A percentile compares a stretch with the other conserved stretches of the same genome.
Evolutionary conservation across 2,888 invertebrate species (phyloP).

Genomic region (Campoletis raptor): DNA sequence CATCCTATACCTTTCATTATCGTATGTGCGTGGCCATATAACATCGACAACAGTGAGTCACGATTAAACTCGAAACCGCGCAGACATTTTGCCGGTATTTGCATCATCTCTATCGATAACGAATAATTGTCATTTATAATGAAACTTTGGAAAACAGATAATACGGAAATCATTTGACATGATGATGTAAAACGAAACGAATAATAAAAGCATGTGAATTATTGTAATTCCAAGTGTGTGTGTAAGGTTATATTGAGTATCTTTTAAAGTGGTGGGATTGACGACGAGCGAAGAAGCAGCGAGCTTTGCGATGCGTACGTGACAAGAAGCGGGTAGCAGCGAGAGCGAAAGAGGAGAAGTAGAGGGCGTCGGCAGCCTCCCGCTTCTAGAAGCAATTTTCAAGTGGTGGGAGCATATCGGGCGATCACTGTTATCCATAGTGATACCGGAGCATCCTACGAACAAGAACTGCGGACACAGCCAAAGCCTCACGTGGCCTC

Average conservation of each 20-base stretch:
- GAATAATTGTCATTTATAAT: constrained; percentile 25
- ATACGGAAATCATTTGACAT: constrained; percentile 18
- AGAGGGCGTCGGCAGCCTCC: constrained; percentile 78
- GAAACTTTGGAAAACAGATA: constrained; percentile 2
- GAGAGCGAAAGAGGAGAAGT: constrained; percentile 40
- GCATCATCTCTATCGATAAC: constrained; percentile 57
- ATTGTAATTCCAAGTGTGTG: constrained; percentile 8
- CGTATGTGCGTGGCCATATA: constrained; percentile 25
- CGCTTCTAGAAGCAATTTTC: constrained; percentile 62
- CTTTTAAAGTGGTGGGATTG: constrained; percentile 18
- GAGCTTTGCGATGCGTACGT: constrained; percentile 76
- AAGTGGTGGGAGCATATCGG: constrained; percentile 24
- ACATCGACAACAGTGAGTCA: constrained; percentile 40
- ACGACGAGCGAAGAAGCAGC: constrained; percentile 34
- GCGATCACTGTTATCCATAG: background rate
- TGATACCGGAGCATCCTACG: background rate
- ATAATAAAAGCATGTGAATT: constrained; percentile 1
- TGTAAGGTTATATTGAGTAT: constrained; percentile 8
- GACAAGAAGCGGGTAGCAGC: constrained; percentile 74
- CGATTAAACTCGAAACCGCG: background rate
- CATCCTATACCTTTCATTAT: background rate
- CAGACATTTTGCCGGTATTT: constrained; percentile 54
- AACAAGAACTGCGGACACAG: background rate
- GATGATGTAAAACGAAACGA: constrained; percentile 23
- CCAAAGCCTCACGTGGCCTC: constrained; percentile 17